Base-by-base conservation (phyloP, 2,888 invertebrate genomes). In the Apomyelois bistriatella region DNA sequence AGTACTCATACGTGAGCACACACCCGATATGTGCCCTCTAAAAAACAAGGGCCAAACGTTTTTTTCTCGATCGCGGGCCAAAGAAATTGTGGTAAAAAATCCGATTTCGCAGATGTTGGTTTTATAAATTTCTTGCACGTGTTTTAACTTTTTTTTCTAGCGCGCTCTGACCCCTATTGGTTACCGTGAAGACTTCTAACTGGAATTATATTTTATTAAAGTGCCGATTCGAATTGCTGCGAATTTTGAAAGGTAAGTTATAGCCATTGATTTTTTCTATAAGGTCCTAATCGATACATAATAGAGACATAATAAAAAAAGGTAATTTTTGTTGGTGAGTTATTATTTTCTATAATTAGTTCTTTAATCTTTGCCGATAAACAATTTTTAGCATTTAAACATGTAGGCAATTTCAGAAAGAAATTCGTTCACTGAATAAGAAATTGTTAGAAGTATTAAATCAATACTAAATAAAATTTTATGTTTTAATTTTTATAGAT, bases 61-160 rank as follows among this genome's bases (percentile, higher is more conserved):
- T 87, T 82, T 76, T 52, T 52, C 50, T 57, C 63, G 67, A 66
- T 65, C 75, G 59, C 35, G 36, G 50, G 35, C 12, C 13, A 82
- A 84, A 86, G 82, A 87, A 85, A 82, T 82, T 79, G 62, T 57
- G 51, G 61, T 76, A 82, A 88, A 88, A 82, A 86, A 63, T 66
- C 60, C 77, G 82, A 86, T 86, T 88, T 89, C 75, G 89, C 88
- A 90, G 89, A 90, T 90, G 89, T 88, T 85, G 79, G 78, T 85
- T 86, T 84, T 85, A 83, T 85, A 82, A 85, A 85, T 83, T 83
- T 85, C 85, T 82, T 87, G 85, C 87, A 89, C 88, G 88, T 89
- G 89, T 84, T 81, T 74, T 65, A 53, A 58, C 59, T 48, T 64
- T 74, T 68, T 66, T 59, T 66, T 61, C n/a, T 60, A 52, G 58